Evolutionary conservation across 2,797 vertebrate genomes (phyloP), one percentile per base, ranked within the genome.

Genomic region (Kryptopterus vitreolus): DNA sequence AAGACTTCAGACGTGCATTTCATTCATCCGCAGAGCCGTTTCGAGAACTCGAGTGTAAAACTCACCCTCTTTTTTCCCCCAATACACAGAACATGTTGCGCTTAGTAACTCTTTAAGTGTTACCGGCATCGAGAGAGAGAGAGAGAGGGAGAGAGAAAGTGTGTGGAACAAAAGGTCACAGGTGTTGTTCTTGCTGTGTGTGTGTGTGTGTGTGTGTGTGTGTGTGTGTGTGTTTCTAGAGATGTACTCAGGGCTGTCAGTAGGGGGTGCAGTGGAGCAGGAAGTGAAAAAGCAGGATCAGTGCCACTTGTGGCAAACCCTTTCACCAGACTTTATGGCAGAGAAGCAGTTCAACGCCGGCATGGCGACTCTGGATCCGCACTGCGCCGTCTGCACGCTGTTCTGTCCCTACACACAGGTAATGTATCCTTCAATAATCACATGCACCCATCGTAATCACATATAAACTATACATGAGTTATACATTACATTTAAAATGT

Each of bases 381-480:
- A 95, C 91, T 99, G 98, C 43, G 96, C 97, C 68, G 86, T 99
- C 86, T 99, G 98, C 57, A 94, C 93, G 1, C 94, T 99, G 52
- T 99, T 99, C 88, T 96, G 94, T 83, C 95, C 96, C 0, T 98
- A 96, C n/a, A 91, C 90, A 33, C 95, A 95, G 97, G 98, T 98
- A 93, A 84, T 53, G 81, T 6, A 8, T 18, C 52, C 0, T n/a
- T n/a, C n/a, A n/a, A n/a, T n/a, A n/a, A n/a, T n/a, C n/a, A n/a
- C n/a, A n/a, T n/a, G n/a, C n/a, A n/a, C n/a, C n/a, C n/a, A n/a
- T n/a, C 57, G 5, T 59, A 29, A 29, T 26, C 58, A 26, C 26
- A 59, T 1, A 16, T 26, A 26, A 4, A 4, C 13, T n/a, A n/a
- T n/a, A n/a, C n/a, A n/a, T n/a, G n/a, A n/a, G n/a, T n/a, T n/a